phyloP scores from a whole-genome alignment of 2,797 vertebrate genomes.

The Poeciliopsis infans region DNA sequence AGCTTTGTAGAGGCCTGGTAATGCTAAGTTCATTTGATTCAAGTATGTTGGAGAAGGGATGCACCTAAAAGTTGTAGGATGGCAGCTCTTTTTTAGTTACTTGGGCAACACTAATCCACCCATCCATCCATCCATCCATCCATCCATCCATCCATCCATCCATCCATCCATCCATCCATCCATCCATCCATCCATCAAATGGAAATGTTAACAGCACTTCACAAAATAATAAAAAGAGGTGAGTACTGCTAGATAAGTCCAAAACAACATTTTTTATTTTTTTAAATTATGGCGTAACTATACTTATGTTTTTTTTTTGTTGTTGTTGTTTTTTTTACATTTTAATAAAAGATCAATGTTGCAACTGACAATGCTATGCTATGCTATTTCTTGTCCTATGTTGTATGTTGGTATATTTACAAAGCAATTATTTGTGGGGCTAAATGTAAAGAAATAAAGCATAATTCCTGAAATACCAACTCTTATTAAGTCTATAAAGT shows the following conservation, averaged over 20 bases:
- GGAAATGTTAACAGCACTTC: neutral
- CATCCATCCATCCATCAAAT: neutral
- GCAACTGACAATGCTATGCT: neutral
- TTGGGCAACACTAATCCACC: too few species aligned
- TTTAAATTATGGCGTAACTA: too few species aligned
- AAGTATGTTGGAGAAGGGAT: too few species aligned
- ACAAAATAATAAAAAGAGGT: neutral
- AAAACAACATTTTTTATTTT: neutral
- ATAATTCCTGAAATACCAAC: neutral
- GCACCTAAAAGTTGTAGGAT: too few species aligned
- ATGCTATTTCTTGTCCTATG: neutral
- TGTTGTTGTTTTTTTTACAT: too few species aligned
- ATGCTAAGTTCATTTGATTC: too few species aligned
- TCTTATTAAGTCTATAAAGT: neutral
- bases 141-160: too few species aligned
- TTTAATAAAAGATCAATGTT: neutral
- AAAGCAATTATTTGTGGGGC: neutral
- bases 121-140: neutral
- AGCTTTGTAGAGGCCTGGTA: too few species aligned
- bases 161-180: too few species aligned
- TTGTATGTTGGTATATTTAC: neutral
- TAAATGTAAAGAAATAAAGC: neutral
- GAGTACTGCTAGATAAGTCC: neutral
- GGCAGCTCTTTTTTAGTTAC: too few species aligned
- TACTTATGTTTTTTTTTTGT: too few species aligned